Conservation (phyloP, 2,113 vertebrate genomes). For the Hippolais icterina region DNA sequence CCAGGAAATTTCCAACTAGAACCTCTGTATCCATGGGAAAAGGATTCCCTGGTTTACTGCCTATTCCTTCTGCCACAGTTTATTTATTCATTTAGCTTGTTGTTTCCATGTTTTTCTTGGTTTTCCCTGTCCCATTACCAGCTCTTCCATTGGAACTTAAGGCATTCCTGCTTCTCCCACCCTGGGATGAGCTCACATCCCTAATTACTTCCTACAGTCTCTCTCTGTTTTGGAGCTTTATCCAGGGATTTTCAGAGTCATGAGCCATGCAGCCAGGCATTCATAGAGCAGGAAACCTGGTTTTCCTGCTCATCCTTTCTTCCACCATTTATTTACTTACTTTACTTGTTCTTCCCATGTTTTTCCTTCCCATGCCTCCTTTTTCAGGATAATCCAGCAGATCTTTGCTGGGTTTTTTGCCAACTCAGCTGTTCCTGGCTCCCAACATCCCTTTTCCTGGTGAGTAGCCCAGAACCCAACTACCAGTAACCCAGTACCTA, state of each 20-base stretch:
- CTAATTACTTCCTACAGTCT: not conserved
- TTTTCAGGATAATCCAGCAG: conserved; percentile 91
- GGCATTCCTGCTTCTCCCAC: not conserved
- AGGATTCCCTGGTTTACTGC: not conserved
- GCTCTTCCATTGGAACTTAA: not conserved
- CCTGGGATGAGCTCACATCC: not conserved
- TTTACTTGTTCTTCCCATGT: not conserved
- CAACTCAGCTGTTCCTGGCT: conserved; percentile 88
- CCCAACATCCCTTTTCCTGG: conserved; percentile 89
- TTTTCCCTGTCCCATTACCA: not conserved
- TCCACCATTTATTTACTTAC: not conserved
- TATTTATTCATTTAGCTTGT: not conserved
- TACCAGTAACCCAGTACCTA: not conserved
- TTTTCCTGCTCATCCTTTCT: not conserved
- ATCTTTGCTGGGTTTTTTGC: conserved; percentile 94
- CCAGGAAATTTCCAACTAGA: not conserved
- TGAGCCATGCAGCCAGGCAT: not conserved
- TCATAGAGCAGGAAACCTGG: not conserved
- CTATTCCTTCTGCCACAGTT: not conserved
- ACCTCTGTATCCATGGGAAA: not conserved
- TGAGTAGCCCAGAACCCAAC: conserved; percentile 56
- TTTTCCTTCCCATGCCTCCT: not conserved
- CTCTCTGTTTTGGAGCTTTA: not conserved
- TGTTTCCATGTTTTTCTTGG: not conserved
- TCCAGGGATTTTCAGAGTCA: not conserved